Conservation (phyloP, 2,113 vertebrate genomes). For the Plecturocebus donacophilus region DNA sequence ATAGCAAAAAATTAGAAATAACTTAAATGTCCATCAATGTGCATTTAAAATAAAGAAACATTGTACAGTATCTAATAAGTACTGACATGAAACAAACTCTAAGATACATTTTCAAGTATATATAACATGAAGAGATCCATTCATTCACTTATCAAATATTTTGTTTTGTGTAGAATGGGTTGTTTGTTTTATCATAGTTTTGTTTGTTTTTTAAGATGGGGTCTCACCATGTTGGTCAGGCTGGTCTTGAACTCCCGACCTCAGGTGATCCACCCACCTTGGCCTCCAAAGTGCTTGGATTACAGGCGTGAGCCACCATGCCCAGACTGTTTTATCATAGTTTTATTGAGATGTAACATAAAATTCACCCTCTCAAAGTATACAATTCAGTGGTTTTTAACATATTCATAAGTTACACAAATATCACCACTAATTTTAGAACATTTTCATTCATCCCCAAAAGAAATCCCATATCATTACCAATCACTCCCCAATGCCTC, state of each 20-base stretch:
- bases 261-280: too few species aligned
- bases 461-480: neutral
- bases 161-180: neutral
- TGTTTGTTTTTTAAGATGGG: too few species aligned
- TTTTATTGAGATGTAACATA: neutral
- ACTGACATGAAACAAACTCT: constrained; percentile 1
- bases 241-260: too few species aligned
- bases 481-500: neutral
- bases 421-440: neutral
- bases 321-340: neutral
- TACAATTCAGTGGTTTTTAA: neutral
- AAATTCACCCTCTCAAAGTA: neutral
- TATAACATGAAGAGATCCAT: neutral
- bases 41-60: constrained; percentile 19
- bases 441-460: neutral
- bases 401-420: neutral
- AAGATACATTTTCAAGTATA: neutral
- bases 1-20: neutral
- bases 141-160: neutral
- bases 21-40: neutral
- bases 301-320: too few species aligned
- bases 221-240: too few species aligned
- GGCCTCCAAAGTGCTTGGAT: too few species aligned
- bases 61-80: neutral
- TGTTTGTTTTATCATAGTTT: neutral